Base-by-base conservation (phyloP, 2,888 invertebrate genomes). In the Xylocampa areola region DNA sequence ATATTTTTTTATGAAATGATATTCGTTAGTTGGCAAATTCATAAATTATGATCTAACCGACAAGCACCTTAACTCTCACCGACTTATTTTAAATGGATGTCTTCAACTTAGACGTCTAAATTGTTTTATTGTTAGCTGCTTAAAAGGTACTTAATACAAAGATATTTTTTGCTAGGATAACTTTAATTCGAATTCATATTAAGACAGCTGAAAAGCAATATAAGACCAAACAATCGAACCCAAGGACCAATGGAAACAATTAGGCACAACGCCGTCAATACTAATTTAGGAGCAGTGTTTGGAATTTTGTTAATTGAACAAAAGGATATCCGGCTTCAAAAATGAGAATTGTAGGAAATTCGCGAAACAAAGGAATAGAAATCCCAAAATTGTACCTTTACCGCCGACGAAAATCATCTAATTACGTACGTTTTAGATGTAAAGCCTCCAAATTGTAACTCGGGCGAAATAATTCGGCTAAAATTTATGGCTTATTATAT, bases 401-500 rank as follows among this genome's bases (percentile, higher is more conserved):
- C 19, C 50, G 39, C 52, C 41, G 13, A 41, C 27, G 14, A 29
- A 63, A 55, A 43, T 41, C 36, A 39, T 50, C n/a, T 36, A 57
- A 51, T 51, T 57, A 44, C 21, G 5, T 43, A 40, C 5, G 47
- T 63, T 57, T 58, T 36, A 35, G 4, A 14, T 35, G 30, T 33
- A 5, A 14, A 36, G 21, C 8, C 33, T 29, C 27, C 11, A 57
- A 37, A 58, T 41, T 39, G 33, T 41, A 49, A 47, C 41, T 47
- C 13, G 27, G 17, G 30, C 23, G 27, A 49, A 66, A 68, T 66
- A 59, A 68, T 53, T 50, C 41, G 2, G 1, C 23, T 49, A 25
- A 21, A 60, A 71, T 71, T 70, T 70, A 68, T 60, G 23, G 39
- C 41, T 66, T 48, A 51, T 66, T 68, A 47, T 48, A 50, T 59